Conservation (phyloP, 2,888 invertebrate species). For the Luperina nickerlii region DNA sequence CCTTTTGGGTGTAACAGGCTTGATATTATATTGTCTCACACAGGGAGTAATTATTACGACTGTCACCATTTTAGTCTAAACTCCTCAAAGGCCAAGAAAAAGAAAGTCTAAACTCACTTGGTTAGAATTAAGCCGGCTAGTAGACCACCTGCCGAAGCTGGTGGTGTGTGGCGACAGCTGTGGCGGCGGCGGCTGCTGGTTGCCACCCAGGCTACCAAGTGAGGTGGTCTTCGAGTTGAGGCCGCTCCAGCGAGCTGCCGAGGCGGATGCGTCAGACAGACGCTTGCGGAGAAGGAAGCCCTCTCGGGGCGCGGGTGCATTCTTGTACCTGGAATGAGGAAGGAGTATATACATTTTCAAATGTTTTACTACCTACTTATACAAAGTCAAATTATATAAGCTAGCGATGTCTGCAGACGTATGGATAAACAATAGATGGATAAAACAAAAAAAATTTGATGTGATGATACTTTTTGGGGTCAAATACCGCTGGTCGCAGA, state of each 20-base stretch:
- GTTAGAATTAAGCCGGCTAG: conserved; percentile 93
- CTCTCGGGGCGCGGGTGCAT: conserved; percentile 93
- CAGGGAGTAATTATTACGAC: not conserved
- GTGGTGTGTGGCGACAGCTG: conserved; percentile 88
- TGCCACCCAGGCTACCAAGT: conserved; percentile 93
- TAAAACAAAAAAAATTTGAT: not conserved
- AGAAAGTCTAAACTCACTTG: conserved; percentile 78
- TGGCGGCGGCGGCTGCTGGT: conserved; percentile 91
- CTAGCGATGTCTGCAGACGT: not conserved
- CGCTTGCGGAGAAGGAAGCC: conserved; percentile 96
- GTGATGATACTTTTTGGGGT: not conserved
- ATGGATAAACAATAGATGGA: not conserved
- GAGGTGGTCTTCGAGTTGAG: conserved; percentile 96
- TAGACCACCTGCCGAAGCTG: conserved; percentile 93
- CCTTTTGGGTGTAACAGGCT: not conserved
- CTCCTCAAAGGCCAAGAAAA: no score
- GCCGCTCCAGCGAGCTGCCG: conserved; percentile 91
- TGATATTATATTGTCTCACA: not conserved
- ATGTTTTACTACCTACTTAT: not conserved
- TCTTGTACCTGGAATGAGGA: conserved; percentile 87
- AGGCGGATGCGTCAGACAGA: conserved; percentile 92
- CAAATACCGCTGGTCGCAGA: not conserved
- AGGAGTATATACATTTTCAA: not conserved
- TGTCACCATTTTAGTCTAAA: not conserved
- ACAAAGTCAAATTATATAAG: not conserved